Conservation (phyloP, 53 echinoderm and acorn worm genomes). For the Mesocentrotus franciscanus region DNA sequence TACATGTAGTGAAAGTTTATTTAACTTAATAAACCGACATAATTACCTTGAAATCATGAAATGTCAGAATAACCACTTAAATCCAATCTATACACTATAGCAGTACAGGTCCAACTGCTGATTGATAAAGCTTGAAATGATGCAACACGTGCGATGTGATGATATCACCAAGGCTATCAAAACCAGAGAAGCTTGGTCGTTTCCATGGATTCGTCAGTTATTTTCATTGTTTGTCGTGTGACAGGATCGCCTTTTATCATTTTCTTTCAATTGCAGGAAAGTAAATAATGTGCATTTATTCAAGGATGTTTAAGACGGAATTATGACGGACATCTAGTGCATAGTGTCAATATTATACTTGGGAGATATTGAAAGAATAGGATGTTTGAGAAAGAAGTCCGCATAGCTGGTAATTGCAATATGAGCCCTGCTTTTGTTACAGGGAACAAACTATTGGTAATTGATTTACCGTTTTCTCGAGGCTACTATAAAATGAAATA, state of each 20-base stretch:
- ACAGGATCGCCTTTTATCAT: slow-evolving; percentile 5
- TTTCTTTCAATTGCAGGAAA: background rate
- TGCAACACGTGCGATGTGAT: background rate
- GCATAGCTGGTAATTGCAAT: background rate
- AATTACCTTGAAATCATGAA: background rate
- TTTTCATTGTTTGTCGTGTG: slow-evolving; percentile 39
- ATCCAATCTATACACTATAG: background rate
- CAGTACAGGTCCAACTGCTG: background rate
- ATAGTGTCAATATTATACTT: background rate
- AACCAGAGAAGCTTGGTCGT: slow-evolving; percentile 4
- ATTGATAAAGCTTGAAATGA: background rate
- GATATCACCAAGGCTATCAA: background rate
- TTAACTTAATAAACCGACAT: background rate
- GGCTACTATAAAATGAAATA: background rate
- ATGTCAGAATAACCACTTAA: background rate
- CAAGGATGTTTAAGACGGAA: slow-evolving; percentile 45
- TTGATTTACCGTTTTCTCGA: background rate
- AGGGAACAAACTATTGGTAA: background rate
- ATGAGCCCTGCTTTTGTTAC: background rate
- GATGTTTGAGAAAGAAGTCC: background rate
- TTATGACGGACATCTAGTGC: slow-evolving; percentile 20
- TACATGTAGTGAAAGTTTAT: background rate
- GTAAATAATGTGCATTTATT: slow-evolving; percentile 30
- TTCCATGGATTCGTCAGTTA: slow-evolving; percentile 43
- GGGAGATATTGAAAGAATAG: background rate